A percentile compares a stretch with the other conserved stretches of the same genome.
Evolutionary conservation across 1,140 invertebrate genomes (phyloP).

Genomic region (Brachystomella parvula): DNA sequence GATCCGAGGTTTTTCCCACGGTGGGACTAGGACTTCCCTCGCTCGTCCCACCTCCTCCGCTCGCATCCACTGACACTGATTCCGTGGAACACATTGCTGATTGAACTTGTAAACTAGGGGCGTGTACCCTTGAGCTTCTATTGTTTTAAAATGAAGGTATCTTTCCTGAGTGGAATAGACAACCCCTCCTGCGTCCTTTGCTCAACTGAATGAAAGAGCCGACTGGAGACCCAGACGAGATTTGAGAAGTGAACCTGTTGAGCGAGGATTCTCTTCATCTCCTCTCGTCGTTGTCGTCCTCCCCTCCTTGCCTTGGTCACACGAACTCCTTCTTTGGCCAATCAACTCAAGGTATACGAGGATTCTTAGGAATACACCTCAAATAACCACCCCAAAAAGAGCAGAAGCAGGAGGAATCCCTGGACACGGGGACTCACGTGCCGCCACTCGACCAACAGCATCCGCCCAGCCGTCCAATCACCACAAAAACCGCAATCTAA

Average conservation of each 20-base stretch:
- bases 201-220: not conserved
- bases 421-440: not conserved
- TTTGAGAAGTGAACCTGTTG: constrained; percentile 4
- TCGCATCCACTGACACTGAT: constrained; percentile 1
- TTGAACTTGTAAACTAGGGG: not conserved
- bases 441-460: constrained; percentile 11
- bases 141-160: not conserved
- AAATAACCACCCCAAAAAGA: not conserved
- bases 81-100: constrained; percentile 1
- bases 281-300: not conserved
- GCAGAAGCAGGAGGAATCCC: not conserved
- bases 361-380: not conserved
- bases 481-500: not conserved
- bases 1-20: not conserved
- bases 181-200: not conserved
- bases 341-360: not conserved
- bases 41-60: not conserved
- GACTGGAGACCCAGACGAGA: not conserved
- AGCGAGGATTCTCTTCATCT: too few relatives aligned
- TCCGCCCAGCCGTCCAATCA: not conserved
- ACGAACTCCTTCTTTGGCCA: not conserved
- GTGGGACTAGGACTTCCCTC: not conserved
- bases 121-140: not conserved
- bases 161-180: not conserved
- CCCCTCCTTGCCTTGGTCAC: constrained; percentile 9